Base-by-base conservation (phyloP, 1,140 invertebrate genomes). In the Lerema accius region DNA sequence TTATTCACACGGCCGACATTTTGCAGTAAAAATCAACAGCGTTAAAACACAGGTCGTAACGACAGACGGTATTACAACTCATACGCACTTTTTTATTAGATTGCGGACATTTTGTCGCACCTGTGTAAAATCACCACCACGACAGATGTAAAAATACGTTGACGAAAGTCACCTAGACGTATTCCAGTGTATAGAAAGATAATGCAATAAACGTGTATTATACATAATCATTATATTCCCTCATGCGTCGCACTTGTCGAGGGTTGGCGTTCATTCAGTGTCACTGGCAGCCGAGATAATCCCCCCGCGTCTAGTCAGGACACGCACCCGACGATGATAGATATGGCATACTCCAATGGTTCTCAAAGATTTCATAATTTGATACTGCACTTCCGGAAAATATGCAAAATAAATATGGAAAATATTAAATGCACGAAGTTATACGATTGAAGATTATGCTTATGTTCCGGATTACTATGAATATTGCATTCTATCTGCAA, bases 181-280 rank as follows among this genome's bases (percentile, higher is more conserved):
- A 61, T 55, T 43, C 39, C 15, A 39, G 42, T 56, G 45, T 69
- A 75, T 68, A 65, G 43, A 53, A 61, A 71, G 66, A 74, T 80
- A 78, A 78, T 76, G 72, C 67, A 76, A 76, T 78, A 75, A 76
- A 75, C 64, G 67, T 65, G 73, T 70, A n/a, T n/a, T n/a, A n/a
- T n/a, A 73, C 76, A 72, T 78, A 71, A 84, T 78, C 63, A 71
- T 64, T 66, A 69, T 69, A 66, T 75, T 67, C 73, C 72, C 67
- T 67, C 60, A 58, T 39, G 65, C 63, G 45, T 53, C 55, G 59
- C 63, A 67, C 59, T 65, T 63, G 51, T 59, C 17, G 66, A 68
- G 73, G 70, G 69, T 65, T 60, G 61, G 49, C 40, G 37, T 58
- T 42, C 48, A 66, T 69, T 64, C 67, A 58, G 53, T 63, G 63